A percentile compares a stretch with the other conserved stretches of the same genome.
These are phyloP conservation scores for Plebejus anna DNA, from an alignment of 2,888 invertebrate genomes.

Conservation along the genomic window DNA sequence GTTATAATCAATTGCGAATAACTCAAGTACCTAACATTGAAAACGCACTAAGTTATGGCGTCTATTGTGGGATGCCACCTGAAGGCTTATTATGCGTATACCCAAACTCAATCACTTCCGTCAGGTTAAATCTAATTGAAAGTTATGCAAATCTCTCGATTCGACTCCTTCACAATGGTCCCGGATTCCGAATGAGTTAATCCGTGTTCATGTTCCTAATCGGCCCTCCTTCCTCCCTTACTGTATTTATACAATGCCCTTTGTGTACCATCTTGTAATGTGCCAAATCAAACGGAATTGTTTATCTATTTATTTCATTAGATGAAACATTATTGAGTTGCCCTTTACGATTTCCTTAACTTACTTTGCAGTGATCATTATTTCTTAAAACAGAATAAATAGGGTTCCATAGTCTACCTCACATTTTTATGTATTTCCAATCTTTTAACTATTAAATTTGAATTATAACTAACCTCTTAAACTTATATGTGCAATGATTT, in stretches of 20 bases:
- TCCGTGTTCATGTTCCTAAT: constrained; percentile 79
- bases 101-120: constrained; percentile 69
- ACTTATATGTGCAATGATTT: background rate
- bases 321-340: constrained; percentile 28
- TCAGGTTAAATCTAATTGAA: constrained; percentile 77
- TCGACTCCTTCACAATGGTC: constrained; percentile 77
- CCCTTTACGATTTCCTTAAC: background rate
- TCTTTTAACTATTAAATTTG: background rate
- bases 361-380: background rate
- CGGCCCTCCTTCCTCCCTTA: constrained; percentile 71
- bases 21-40: background rate
- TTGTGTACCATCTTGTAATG: constrained; percentile 46
- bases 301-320: constrained; percentile 54
- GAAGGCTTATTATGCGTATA: constrained; percentile 43
- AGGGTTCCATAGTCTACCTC: background rate
- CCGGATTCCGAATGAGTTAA: constrained; percentile 79
- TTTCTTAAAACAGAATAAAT: background rate
- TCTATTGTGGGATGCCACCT: background rate
- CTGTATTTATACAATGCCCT: constrained; percentile 75
- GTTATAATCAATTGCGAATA: no score
- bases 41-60: background rate
- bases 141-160: constrained; percentile 79
- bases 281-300: constrained; percentile 39
- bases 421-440: background rate
- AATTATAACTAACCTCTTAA: no score